Conservation (phyloP, 35 echinoderm and acorn worm genomes). For the Lytechinus pictus region DNA sequence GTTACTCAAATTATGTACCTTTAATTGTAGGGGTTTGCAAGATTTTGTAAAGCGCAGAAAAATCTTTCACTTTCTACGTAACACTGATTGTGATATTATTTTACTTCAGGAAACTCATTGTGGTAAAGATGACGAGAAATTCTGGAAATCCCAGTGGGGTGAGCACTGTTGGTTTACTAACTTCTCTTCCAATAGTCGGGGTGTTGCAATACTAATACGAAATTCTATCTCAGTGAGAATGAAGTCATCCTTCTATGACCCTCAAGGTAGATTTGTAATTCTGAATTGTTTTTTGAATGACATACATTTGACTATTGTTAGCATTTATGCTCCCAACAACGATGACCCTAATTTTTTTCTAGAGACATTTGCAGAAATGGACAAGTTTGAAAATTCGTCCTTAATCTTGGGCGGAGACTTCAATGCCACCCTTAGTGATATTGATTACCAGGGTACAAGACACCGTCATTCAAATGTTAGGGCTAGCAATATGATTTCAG, state of each 20-base stretch:
- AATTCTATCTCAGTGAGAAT: conserved; percentile 14
- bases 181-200: conserved; percentile 46
- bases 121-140: too few relatives aligned
- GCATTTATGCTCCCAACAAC: neutral
- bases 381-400: conserved; percentile 50
- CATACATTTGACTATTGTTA: conserved; percentile 32
- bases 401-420: conserved; percentile 38
- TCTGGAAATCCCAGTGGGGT: too few relatives aligned
- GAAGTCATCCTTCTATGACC: conserved; percentile 47
- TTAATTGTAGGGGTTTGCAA: too few relatives aligned
- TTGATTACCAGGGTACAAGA: conserved; percentile 45
- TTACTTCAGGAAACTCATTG: too few relatives aligned
- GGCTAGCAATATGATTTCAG: conserved; percentile 42
- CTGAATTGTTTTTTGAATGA: conserved; percentile 37
- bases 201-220: conserved; percentile 35
- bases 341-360: conserved; percentile 15
- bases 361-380: conserved; percentile 24
- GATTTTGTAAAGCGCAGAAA: too few relatives aligned
- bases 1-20: conserved; percentile 32
- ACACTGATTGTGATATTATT: too few relatives aligned
- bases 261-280: neutral
- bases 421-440: neutral
- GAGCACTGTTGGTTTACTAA: conserved; percentile 50
- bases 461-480: neutral
- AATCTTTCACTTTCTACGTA: too few relatives aligned